Evolutionary conservation across 2,113 vertebrate species (phyloP), one percentile per base, ranked within the genome.

Genomic region (Rhinoptilus africanus): DNA sequence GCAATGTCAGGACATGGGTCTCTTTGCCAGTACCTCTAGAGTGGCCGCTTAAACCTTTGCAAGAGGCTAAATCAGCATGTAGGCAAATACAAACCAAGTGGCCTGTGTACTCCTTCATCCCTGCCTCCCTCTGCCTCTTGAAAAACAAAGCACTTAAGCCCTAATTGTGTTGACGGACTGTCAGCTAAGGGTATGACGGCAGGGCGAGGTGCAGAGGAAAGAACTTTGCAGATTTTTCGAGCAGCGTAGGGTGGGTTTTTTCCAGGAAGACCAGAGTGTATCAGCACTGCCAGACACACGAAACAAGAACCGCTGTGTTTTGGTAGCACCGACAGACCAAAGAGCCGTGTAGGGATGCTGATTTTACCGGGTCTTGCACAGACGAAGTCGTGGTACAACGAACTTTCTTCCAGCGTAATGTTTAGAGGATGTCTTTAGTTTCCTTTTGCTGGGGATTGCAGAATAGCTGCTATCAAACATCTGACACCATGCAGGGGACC

Each of bases 141-240:
- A 91, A 89, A 94, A 94, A 87, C 77, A 91, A 89, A 88, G 48
- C 77, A 82, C 53, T 95, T 30, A 35, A 41, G n/a, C 37, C 89
- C 37, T 64, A 64, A 81, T 60, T 21, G 66, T 53, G 60, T 68
- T 56, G 78, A 80, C 64, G 26, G 88, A 26, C 64, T 75, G 47
- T 53, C 80, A 91, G 72, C 41, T 68, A 4, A 41, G 35, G 59
- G 6, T 51, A 18, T 67, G 82, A 48, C 79, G 90, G 76, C 48
- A 47, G 30, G 21, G 53, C 2, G 71, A 85, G 48, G 6, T 54
- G 34, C 80, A 78, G 45, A 69, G 51, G n/a, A 82, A 92, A 34
- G 30, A 85, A 43, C 26, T 69, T 20, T 21, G 24, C 57, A 83
- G 87, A 59, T 76, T 78, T 87, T 84, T 89, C 43, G 35, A 37